Percentiles rank a stretch among this genome's conserved stretches.
Evolutionary conservation across 2,797 vertebrate species (phyloP).

Genomic region (Eulemur rubriventer): DNA sequence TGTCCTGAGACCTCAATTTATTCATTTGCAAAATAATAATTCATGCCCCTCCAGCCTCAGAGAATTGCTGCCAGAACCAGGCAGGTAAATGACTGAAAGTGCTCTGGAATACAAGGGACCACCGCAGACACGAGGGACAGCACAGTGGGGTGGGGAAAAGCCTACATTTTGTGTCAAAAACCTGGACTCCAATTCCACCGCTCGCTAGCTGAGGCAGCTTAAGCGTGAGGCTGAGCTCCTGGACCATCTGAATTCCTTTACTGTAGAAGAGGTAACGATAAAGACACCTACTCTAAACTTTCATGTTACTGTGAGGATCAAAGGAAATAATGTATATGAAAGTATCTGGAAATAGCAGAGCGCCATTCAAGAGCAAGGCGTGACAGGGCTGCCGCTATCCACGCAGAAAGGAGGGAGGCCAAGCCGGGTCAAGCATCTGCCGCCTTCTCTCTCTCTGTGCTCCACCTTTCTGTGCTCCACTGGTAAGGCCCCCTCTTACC

Average conservation of each 20-base stretch:
- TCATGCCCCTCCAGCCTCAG: not conserved
- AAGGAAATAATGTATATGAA: not conserved
- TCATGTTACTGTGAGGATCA: not conserved
- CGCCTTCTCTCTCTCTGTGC: not conserved
- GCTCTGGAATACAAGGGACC: not conserved
- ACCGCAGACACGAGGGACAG: not conserved
- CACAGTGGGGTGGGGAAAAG: fast-evolving
- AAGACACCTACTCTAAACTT: not conserved
- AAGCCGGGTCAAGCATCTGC: fast-evolving
- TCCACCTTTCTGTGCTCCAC: not conserved
- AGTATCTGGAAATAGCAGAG: not conserved
- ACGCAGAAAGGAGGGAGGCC: fast-evolving
- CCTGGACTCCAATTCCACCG: not conserved
- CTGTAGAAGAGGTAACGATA: not conserved
- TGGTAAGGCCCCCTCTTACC: not conserved
- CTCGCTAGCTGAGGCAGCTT: not conserved
- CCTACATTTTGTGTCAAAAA: not conserved
- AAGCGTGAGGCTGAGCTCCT: not conserved
- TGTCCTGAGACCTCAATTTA: not conserved
- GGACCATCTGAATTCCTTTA: not conserved
- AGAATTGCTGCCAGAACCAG: not conserved
- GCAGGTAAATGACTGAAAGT: fast-evolving
- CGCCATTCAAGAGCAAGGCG: not conserved
- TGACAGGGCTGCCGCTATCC: fast-evolving
- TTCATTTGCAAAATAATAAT: not conserved